Base-by-base conservation (phyloP, 2,113 vertebrate species). In the Sylvicapra grimmia region DNA sequence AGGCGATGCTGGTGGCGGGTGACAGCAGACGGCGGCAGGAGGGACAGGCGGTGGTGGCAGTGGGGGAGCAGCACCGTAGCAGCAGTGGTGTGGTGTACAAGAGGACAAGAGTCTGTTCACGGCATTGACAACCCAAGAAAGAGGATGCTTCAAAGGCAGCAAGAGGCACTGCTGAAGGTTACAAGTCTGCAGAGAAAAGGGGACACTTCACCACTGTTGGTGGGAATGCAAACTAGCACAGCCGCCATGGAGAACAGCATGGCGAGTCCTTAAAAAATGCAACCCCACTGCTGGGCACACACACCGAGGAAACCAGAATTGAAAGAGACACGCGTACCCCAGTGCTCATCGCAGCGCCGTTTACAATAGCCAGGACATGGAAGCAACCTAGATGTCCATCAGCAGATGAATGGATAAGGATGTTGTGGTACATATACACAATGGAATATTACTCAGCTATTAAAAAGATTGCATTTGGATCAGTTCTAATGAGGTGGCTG, bases 121-220 rank as follows among this genome's bases (percentile, higher is more conserved):
- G 0, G 33, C 6, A 1, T 54, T 0, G 4, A 14, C 2, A 36
- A n/a, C 51, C 33, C 6, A 21, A 33, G 31, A n/a, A 54, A 36
- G 29, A 92, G 53, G 59, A 56, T 33, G 59, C 27, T 77, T 82
- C 25, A 23, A 56, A n/a, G 16, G 40, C 9, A 72, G 51, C 9
- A 29, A 9, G 53, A 49, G 15, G 29, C 44, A 25, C 59, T 49
- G 11, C 31, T 36, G 11, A 23, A 40, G 68, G 5, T 13, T 40
- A 23, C 68, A 75, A 3, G 68, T 40, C 19, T 23, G 19, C 68
- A 11, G 68, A 40, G 68, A 40, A 75, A 13, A 75, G 10, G 68
- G 36, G 33, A 25, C 36, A 23, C 68, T 72, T 36, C 6, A 23
- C 21, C 19, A 4, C 68, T 6, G 36, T 40, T 75, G 36, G 68